Evolutionary conservation across 2,797 vertebrate species (phyloP).

Genomic region (Linurgus olivaceus): DNA sequence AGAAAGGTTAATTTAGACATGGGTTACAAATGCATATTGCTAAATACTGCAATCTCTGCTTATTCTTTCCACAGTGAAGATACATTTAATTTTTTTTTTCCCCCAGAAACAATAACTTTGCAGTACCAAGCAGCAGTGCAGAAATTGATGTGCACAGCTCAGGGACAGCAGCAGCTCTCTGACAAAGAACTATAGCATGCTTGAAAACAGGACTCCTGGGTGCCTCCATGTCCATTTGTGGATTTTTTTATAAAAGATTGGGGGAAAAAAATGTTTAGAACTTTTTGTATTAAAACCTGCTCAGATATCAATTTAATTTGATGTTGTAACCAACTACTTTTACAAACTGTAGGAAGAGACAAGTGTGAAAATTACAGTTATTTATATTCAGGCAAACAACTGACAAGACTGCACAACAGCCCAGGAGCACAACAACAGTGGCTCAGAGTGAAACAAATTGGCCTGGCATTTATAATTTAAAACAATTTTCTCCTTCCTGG

Average conservation of each 20-base stretch:
- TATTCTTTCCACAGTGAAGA: no score
- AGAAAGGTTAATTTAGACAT: no score
- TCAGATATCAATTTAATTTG: constrained; percentile 64
- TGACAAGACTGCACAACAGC: constrained; percentile 72
- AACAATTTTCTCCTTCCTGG: constrained; percentile 69
- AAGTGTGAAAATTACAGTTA: constrained; percentile 79
- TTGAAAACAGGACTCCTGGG: not conserved
- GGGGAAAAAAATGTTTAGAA: not conserved
- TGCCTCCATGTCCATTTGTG: not conserved
- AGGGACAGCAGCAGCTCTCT: not conserved
- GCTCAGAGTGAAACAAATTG: constrained; percentile 81
- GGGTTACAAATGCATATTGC: no score
- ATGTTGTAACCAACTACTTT: constrained; percentile 65
- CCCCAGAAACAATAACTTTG: no score
- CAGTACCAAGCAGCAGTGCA: no score
- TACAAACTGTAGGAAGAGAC: constrained; percentile 71
- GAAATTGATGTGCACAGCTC: no score
- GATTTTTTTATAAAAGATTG: not conserved
- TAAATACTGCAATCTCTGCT: no score
- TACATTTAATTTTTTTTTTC: no score
- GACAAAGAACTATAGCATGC: not conserved
- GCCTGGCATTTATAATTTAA: constrained; percentile 73
- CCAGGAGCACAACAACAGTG: constrained; percentile 69
- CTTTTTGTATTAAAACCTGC: constrained; percentile 9
- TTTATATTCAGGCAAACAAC: constrained; percentile 79